Evolutionary conservation across 2,888 invertebrate genomes (phyloP).

Genomic region (Andricus curvator): DNA sequence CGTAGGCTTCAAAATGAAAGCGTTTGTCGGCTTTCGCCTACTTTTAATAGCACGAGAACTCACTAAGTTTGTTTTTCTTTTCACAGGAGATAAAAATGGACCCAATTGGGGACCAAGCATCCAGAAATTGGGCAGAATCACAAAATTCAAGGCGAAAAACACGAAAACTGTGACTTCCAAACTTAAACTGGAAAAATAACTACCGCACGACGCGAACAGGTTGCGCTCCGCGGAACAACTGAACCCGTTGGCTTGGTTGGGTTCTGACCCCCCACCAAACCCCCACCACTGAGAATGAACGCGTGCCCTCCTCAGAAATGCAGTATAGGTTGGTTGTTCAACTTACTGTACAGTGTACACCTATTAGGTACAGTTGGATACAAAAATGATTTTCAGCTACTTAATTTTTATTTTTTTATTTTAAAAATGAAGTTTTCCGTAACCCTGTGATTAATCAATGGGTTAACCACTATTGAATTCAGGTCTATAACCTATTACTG

Average conservation of each 20-base stretch:
- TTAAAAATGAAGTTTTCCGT: too few relatives aligned
- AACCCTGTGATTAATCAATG: too few relatives aligned
- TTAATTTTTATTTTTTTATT: too few relatives aligned
- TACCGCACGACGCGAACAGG: conserved; percentile 59
- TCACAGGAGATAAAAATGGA: not conserved
- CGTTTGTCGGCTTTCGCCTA: not conserved
- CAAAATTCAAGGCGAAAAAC: not conserved
- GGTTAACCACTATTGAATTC: too few relatives aligned
- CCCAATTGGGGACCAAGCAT: not conserved
- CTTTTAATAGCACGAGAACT: conserved; percentile 4
- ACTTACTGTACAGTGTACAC: conserved; percentile 5
- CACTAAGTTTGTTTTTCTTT: conserved; percentile 2
- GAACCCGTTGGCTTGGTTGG: conserved; percentile 58
- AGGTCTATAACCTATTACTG: too few relatives aligned
- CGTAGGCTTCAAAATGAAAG: not conserved
- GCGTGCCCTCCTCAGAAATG: conserved; percentile 46
- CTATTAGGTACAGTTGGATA: not conserved
- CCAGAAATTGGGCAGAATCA: not conserved
- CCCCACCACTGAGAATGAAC: conserved; percentile 47
- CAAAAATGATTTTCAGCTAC: not conserved
- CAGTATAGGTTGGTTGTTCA: conserved; percentile 17
- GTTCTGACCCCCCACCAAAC: conserved; percentile 47
- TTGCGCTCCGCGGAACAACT: conserved; percentile 71
- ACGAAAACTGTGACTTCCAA: not conserved
- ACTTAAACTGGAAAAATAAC: not conserved